Evolutionary conservation across 2,888 invertebrate species (phyloP).

Genomic region (Polyploca ridens): DNA sequence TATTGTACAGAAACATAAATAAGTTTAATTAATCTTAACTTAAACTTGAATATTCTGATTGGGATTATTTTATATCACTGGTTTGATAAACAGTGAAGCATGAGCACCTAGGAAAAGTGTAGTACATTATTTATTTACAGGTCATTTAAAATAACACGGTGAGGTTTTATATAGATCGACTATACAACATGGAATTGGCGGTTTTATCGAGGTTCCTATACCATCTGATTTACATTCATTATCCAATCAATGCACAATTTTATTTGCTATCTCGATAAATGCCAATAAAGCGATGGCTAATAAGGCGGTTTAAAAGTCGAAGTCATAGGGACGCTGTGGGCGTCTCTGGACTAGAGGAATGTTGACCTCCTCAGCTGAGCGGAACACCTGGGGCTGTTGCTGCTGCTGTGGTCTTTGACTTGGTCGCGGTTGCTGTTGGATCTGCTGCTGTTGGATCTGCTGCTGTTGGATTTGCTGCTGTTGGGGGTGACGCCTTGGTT

Average conservation of each 20-base stretch:
- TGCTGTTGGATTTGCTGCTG: constrained; percentile 44
- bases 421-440: constrained; percentile 48
- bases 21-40: constrained; percentile 54
- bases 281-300: not conserved
- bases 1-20: constrained; percentile 74
- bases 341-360: constrained; percentile 93
- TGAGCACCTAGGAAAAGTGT: constrained; percentile 27
- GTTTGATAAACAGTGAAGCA: not conserved
- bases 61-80: not conserved
- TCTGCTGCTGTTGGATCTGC: constrained; percentile 47
- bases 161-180: constrained; percentile 2
- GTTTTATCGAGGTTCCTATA: not conserved
- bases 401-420: constrained; percentile 53
- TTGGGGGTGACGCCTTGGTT: constrained; percentile 53
- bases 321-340: constrained; percentile 83
- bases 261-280: not conserved
- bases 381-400: constrained; percentile 88
- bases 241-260: not conserved
- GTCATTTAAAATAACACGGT: not conserved
- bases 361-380: constrained; percentile 94
- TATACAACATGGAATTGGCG: constrained; percentile 3
- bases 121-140: constrained; percentile 25
- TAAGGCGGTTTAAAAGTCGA: constrained; percentile 63
- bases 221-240: not conserved
- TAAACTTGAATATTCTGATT: constrained; percentile 41